Percentiles rank a stretch among this genome's conserved stretches.
Conservation (phyloP, 2,113 vertebrate species). For the Geococcyx californianus region DNA sequence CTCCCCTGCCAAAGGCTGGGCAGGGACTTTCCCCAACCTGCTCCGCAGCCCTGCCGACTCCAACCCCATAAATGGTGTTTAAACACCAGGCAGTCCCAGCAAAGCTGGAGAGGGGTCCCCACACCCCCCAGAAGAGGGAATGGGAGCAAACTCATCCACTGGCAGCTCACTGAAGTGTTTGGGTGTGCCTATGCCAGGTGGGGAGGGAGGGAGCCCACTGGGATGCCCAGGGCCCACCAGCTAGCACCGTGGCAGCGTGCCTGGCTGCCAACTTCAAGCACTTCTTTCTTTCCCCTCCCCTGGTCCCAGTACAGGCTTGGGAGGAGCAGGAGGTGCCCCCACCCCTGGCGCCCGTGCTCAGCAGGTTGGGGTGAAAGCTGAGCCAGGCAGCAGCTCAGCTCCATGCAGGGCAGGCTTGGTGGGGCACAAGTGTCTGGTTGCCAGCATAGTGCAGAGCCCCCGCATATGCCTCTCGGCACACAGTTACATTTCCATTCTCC, state of each 20-base stretch:
- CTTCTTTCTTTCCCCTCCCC: background rate
- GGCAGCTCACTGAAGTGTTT: background rate
- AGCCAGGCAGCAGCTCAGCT: constrained; percentile 8
- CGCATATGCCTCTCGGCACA: constrained; percentile 25
- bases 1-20: constrained; percentile 15
- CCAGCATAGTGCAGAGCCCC: background rate
- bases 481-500: constrained; percentile 59
- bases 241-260: background rate
- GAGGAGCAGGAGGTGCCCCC: background rate
- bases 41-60: background rate
- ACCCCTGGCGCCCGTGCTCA: background rate
- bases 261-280: background rate
- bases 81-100: background rate
- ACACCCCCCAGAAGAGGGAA: fast-evolving
- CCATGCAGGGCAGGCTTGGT: background rate
- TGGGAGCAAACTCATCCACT: background rate
- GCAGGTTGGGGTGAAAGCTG: background rate
- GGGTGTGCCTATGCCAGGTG: background rate
- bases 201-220: background rate
- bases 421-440: constrained; percentile 37
- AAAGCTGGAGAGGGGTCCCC: background rate
- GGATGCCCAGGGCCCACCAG: background rate
- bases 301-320: background rate
- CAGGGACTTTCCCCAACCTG: constrained; percentile 51
- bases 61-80: constrained; percentile 64